phyloP scores from a whole-genome alignment of 2,113 vertebrate genomes.

The Ptychochromis oligacanthus region DNA sequence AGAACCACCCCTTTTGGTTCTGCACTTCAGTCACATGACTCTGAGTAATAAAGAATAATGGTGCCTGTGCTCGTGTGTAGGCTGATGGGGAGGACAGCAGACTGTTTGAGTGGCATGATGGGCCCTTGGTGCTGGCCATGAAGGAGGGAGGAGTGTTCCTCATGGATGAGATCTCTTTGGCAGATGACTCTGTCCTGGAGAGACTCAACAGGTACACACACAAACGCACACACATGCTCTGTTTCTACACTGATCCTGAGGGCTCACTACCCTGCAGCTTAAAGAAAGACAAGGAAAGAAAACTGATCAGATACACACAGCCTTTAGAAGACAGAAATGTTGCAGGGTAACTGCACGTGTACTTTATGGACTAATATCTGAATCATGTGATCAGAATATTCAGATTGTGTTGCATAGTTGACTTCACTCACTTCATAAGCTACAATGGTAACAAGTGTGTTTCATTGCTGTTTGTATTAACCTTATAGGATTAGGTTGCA shows the following conservation, averaged over 20 bases:
- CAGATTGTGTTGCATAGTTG: too few species aligned
- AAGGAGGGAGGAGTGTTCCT: constrained; percentile 91
- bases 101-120: constrained; percentile 95
- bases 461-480: too few species aligned
- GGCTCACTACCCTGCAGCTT: not conserved
- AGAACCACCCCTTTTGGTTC: too few species aligned
- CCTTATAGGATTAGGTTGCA: too few species aligned
- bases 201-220: constrained; percentile 92
- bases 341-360: too few species aligned
- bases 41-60: not conserved
- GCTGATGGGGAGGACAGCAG: constrained; percentile 80
- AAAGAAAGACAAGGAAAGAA: not conserved
- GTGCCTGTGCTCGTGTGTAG: constrained; percentile 70
- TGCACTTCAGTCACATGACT: not conserved
- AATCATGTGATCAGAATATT: too few species aligned
- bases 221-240: not conserved
- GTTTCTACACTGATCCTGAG: not conserved
- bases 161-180: constrained; percentile 96
- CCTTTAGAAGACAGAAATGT: not conserved
- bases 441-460: too few species aligned
- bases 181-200: constrained; percentile 97
- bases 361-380: too few species aligned
- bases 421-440: too few species aligned
- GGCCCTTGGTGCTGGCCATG: constrained; percentile 93
- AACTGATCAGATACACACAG: not conserved